Evolutionary conservation across 2,113 vertebrate genomes (phyloP).

Genomic region (Mirounga angustirostris): DNA sequence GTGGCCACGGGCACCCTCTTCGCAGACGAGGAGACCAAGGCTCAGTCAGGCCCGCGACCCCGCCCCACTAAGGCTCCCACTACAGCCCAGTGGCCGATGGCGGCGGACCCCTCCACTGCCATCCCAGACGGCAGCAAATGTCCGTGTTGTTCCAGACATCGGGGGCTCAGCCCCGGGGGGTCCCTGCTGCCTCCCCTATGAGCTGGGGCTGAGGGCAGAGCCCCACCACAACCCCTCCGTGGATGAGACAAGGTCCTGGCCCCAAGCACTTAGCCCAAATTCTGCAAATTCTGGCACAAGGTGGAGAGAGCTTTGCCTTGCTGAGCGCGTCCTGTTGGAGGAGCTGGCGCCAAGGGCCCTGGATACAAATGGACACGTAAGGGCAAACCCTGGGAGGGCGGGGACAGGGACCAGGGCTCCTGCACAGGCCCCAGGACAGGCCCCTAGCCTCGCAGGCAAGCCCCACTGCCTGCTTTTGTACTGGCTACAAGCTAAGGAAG

Average conservation of each 20-base stretch:
- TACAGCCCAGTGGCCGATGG: rapidly evolving
- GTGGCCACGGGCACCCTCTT: not conserved
- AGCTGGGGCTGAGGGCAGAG: not conserved
- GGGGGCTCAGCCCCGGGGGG: not conserved
- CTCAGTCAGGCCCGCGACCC: not conserved
- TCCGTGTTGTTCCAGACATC: rapidly evolving
- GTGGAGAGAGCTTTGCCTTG: not conserved
- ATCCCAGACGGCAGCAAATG: rapidly evolving
- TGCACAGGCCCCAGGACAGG: not conserved
- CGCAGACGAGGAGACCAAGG: not conserved
- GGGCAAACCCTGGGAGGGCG: not conserved
- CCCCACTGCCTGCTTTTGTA: rapidly evolving
- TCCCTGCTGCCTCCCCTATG: not conserved
- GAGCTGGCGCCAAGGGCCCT: not conserved
- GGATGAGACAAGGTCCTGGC: not conserved
- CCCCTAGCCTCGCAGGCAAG: not conserved
- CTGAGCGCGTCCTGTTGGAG: not conserved
- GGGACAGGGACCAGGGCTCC: not conserved
- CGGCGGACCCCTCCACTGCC: rapidly evolving
- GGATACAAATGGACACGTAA: not conserved
- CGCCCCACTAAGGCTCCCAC: rapidly evolving
- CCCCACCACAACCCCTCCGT: rapidly evolving
- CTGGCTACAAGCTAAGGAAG: not conserved
- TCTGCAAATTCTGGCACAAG: too few species aligned
- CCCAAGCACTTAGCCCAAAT: rapidly evolving